Evolutionary conservation across 1,140 invertebrate genomes (phyloP).

Genomic region (Pararge aegeria): DNA sequence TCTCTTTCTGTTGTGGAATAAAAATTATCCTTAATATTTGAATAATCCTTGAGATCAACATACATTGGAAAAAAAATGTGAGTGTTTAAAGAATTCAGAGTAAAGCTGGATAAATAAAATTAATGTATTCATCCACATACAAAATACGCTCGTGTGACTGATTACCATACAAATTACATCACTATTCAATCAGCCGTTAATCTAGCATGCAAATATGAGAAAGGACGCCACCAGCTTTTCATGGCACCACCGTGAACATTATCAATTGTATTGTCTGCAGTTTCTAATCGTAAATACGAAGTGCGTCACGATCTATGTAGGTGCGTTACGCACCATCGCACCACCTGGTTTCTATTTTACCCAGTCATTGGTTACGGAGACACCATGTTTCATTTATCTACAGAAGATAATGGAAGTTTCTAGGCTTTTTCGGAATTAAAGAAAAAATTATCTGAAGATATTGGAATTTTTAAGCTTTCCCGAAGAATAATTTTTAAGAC

Average conservation of each 20-base stretch:
- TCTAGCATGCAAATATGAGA: conserved; percentile 30
- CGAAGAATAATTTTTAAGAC: too few species aligned
- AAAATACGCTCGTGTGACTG: not conserved
- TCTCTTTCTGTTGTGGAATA: too few species aligned
- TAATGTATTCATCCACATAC: not conserved
- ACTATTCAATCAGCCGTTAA: conserved; percentile 21
- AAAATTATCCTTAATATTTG: too few species aligned
- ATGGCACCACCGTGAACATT: conserved; percentile 22
- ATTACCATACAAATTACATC: conserved; percentile 23
- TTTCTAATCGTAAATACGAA: conserved; percentile 46
- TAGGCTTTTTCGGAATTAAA: too few species aligned
- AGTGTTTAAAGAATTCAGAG: too few species aligned
- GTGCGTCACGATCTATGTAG: conserved; percentile 41
- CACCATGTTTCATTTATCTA: conserved; percentile 15
- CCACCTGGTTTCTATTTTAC: conserved; percentile 61
- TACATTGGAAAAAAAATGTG: too few species aligned
- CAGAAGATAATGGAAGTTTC: not conserved
- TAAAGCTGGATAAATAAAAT: not conserved
- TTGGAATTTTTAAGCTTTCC: too few species aligned
- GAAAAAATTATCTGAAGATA: too few species aligned
- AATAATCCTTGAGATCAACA: too few species aligned
- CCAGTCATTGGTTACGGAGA: conserved; percentile 33
- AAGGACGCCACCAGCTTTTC: conserved; percentile 28
- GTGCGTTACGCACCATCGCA: conserved; percentile 52
- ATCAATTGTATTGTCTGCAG: conserved; percentile 35